phyloP scores from a whole-genome alignment of 1,140 invertebrate species.

The Hycleus phaleratus region DNA sequence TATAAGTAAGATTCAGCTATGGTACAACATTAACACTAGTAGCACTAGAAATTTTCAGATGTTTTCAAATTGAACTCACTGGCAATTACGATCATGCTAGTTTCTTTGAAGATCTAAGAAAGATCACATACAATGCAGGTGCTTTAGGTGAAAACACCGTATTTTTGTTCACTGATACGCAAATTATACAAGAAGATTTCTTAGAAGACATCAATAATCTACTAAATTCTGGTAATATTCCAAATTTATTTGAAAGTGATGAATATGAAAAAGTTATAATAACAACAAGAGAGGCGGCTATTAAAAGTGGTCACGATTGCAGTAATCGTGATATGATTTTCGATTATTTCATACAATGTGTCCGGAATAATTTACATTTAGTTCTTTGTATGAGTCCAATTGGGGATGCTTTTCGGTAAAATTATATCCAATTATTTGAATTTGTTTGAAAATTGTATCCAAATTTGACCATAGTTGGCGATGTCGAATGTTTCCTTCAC shows the following conservation, averaged over 20 bases:
- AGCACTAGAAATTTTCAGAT: slow-evolving; percentile 45
- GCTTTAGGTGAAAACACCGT: slow-evolving; percentile 70
- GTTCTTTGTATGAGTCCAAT: slow-evolving; percentile 86
- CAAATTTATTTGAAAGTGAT: slow-evolving; percentile 78
- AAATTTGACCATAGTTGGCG: slow-evolving; percentile 46
- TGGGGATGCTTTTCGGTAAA: slow-evolving; percentile 69
- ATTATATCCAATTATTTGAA: neutral
- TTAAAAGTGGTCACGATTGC: slow-evolving; percentile 58
- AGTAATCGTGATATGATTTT: slow-evolving; percentile 69
- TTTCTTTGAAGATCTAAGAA: slow-evolving; percentile 57
- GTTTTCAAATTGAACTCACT: slow-evolving; percentile 78
- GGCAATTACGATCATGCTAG: slow-evolving; percentile 70
- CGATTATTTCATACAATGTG: slow-evolving; percentile 72
- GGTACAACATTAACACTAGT: neutral
- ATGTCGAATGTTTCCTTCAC: slow-evolving; percentile 80
- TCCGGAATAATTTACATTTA: slow-evolving; percentile 72
- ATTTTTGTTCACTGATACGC: slow-evolving; percentile 83
- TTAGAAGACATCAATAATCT: slow-evolving; percentile 89
- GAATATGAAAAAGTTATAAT: slow-evolving; percentile 76
- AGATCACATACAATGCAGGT: slow-evolving; percentile 59
- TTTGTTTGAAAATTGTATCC: neutral
- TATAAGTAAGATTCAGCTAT: slow-evolving; percentile 52
- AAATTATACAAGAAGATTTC: slow-evolving; percentile 87
- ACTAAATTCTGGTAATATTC: slow-evolving; percentile 76
- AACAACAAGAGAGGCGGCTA: slow-evolving; percentile 60